Evolutionary conservation across 2,888 invertebrate species (phyloP).

Genomic region (Chymomyza procnemis): DNA sequence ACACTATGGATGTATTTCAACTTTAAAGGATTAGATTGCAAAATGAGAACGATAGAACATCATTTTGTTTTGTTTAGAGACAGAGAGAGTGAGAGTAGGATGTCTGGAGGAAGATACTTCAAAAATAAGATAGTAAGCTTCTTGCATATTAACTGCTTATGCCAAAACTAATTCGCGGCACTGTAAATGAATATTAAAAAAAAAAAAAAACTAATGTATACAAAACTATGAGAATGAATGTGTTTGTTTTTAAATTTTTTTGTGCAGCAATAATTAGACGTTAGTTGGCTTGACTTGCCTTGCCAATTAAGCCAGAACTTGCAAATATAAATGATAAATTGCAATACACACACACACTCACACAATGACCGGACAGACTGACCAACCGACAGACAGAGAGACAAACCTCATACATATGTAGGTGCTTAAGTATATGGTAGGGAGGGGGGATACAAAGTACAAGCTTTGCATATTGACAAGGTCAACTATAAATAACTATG

Average conservation of each 20-base stretch:
- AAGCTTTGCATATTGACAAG: conserved; percentile 42
- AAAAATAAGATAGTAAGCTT: too few relatives aligned
- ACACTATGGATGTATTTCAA: too few relatives aligned
- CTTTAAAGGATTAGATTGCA: too few relatives aligned
- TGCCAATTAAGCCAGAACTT: neutral
- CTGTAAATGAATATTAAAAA: neutral
- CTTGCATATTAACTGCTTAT: too few relatives aligned
- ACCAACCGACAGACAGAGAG: conserved; percentile 3
- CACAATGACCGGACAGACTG: neutral
- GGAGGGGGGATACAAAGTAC: conserved; percentile 1
- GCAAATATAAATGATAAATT: neutral
- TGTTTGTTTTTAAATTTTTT: neutral
- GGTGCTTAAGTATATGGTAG: neutral
- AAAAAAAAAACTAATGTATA: neutral
- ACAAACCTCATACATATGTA: neutral
- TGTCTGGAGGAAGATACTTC: too few relatives aligned
- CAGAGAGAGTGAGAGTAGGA: too few relatives aligned
- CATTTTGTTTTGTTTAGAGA: too few relatives aligned
- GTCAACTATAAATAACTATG: conserved; percentile 68
- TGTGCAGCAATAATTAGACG: neutral
- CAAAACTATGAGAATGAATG: neutral
- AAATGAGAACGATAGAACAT: too few relatives aligned
- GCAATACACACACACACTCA: neutral
- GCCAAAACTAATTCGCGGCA: too few relatives aligned
- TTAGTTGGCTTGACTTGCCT: neutral